phyloP scores from a whole-genome alignment of 2,888 invertebrate genomes.

The Heliconius erato region DNA sequence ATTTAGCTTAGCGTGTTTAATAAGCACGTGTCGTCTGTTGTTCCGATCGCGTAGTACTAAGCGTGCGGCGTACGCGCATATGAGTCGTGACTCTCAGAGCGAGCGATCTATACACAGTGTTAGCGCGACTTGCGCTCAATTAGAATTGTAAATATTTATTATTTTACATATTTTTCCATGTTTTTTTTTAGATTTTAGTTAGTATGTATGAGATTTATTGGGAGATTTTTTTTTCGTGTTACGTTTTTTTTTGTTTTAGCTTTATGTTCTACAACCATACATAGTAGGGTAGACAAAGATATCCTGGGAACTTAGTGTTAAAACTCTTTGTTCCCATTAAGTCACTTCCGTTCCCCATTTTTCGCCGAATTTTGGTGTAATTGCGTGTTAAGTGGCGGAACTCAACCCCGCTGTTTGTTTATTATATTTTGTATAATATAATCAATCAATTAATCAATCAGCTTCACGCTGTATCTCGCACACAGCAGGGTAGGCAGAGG shows the following conservation, averaged over 20 bases:
- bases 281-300: background rate
- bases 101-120: background rate
- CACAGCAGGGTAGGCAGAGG: too few species aligned
- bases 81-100: conserved; percentile 44
- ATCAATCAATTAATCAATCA: too few species aligned
- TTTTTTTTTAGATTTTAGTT: background rate
- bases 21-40: conserved; percentile 27
- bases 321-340: too few species aligned
- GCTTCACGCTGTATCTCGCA: too few species aligned
- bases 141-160: conserved; percentile 17
- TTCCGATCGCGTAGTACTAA: conserved; percentile 40
- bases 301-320: background rate
- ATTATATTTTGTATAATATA: too few species aligned
- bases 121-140: conserved; percentile 21
- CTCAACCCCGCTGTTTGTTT: too few species aligned
- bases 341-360: too few species aligned
- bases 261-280: background rate
- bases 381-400: background rate
- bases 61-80: conserved; percentile 43
- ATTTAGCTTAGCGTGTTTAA: background rate
- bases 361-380: too few species aligned
- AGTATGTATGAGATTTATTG: background rate
- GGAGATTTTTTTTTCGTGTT: background rate
- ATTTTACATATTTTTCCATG: conserved; percentile 5
- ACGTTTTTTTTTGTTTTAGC: background rate